A percentile compares a stretch with the other conserved stretches of the same genome.
phyloP scores from a whole-genome alignment of 2,888 invertebrate genomes.

The Cyaniris semiargus region DNA sequence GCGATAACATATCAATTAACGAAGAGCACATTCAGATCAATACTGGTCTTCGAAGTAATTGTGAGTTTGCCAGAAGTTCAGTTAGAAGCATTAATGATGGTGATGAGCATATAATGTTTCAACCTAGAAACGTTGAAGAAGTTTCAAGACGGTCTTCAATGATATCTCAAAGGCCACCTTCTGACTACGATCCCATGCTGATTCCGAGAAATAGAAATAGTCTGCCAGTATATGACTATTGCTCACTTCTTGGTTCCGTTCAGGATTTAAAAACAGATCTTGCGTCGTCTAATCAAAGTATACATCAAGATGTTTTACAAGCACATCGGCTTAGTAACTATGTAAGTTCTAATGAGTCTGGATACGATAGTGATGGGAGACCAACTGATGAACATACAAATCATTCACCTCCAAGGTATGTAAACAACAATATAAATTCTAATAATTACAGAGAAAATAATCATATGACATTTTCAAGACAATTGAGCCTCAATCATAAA shows the following conservation, averaged over 20 bases:
- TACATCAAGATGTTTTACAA: conserved; percentile 81
- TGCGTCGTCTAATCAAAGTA: conserved; percentile 72
- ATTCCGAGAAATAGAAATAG: conserved; percentile 75
- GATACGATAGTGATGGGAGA: conserved; percentile 89
- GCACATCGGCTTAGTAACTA: conserved; percentile 85
- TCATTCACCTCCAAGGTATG: conserved; percentile 78
- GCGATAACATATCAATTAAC: conserved; percentile 73
- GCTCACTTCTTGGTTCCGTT: conserved; percentile 63
- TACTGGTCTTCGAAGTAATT: conserved; percentile 61
- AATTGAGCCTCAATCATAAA: conserved; percentile 72
- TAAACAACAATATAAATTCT: conserved; percentile 65
- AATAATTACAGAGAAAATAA: conserved; percentile 55
- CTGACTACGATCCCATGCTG: conserved; percentile 75
- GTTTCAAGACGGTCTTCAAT: conserved; percentile 68
- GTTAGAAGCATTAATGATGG: conserved; percentile 71
- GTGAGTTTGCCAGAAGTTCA: conserved; percentile 66
- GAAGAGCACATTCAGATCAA: conserved; percentile 71
- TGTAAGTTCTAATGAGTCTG: conserved; percentile 90
- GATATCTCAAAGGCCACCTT: conserved; percentile 69
- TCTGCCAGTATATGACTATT: conserved; percentile 74
- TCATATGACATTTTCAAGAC: conserved; percentile 66
- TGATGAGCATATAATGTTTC: conserved; percentile 55
- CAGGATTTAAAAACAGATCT: conserved; percentile 69
- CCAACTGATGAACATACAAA: conserved; percentile 78
- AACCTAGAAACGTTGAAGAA: conserved; percentile 60